phyloP scores from a whole-genome alignment of 1,140 invertebrate genomes.

The Meloidogyne hapla region DNA sequence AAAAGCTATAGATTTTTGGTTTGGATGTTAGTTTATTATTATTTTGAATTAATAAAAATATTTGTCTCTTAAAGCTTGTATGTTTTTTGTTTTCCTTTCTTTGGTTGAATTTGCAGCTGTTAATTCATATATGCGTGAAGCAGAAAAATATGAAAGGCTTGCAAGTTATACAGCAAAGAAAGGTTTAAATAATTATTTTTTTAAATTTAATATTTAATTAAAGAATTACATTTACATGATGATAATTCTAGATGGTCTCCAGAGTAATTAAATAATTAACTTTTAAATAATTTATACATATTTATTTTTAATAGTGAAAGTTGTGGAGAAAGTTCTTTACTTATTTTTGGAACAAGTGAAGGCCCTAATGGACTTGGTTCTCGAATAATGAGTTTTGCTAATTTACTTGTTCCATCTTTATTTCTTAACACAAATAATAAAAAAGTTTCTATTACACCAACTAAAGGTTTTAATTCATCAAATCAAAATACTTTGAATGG shows the following conservation, averaged over 20 bases:
- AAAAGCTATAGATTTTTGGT: constrained; percentile 51
- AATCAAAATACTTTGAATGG: not conserved
- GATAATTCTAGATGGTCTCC: not conserved
- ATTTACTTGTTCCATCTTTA: not conserved
- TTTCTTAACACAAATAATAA: not conserved
- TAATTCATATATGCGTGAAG: constrained; percentile 60
- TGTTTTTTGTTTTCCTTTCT: constrained; percentile 60
- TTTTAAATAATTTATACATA: not conserved
- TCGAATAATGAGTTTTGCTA: constrained; percentile 3
- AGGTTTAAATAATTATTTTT: not conserved
- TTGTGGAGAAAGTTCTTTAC: not conserved
- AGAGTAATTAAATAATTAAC: not conserved
- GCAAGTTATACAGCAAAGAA: constrained; percentile 41
- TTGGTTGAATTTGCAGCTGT: constrained; percentile 60
- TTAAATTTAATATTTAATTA: not conserved
- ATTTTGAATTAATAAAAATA: not conserved
- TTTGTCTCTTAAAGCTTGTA: constrained; percentile 43
- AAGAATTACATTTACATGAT: constrained; percentile 6
- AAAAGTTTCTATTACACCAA: not conserved
- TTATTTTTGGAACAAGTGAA: not conserved
- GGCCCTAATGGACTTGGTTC: not conserved
- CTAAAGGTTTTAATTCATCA: not conserved
- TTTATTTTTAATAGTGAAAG: not conserved
- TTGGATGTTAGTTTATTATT: constrained; percentile 36
- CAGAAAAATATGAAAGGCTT: constrained; percentile 59